phyloP scores from a whole-genome alignment of 2,113 vertebrate species.

The Macrotus californicus region DNA sequence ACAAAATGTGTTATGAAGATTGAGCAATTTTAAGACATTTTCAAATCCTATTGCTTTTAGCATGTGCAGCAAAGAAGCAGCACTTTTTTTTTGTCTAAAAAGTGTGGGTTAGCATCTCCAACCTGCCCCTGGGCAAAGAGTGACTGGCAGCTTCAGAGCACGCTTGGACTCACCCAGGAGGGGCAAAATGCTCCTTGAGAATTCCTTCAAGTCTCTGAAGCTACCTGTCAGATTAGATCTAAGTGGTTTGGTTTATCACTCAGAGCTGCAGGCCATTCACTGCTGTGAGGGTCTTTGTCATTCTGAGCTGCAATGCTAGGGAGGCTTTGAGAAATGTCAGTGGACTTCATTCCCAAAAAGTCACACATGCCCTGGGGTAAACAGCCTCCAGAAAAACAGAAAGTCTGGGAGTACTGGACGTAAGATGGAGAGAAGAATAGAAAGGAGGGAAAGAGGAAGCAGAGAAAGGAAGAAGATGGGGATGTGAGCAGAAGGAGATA shows the following conservation, averaged over 20 bases:
- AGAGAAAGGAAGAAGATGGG: neutral
- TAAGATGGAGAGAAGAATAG: neutral
- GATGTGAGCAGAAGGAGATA: neutral
- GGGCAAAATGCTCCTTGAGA: neutral
- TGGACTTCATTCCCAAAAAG: constrained; percentile 21
- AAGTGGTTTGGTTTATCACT: constrained; percentile 6
- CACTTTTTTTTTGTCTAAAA: neutral
- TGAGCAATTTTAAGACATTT: neutral
- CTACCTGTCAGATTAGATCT: constrained; percentile 44
- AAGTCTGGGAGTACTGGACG: neutral
- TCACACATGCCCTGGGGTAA: neutral
- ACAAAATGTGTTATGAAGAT: neutral
- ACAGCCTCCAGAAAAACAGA: neutral
- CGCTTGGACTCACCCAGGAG: neutral
- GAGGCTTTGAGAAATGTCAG: constrained; percentile 47
- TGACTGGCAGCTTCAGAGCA: neutral
- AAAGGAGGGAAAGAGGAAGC: neutral
- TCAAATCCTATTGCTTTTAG: neutral
- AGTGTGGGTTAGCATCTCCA: neutral
- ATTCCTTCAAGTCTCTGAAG: neutral
- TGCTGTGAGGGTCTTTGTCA: constrained; percentile 17
- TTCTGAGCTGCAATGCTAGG: neutral
- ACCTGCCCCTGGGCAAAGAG: neutral
- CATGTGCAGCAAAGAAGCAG: neutral
- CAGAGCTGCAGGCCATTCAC: neutral